Conservation (phyloP, 2,113 vertebrate species). For the Ciconia maguari region DNA sequence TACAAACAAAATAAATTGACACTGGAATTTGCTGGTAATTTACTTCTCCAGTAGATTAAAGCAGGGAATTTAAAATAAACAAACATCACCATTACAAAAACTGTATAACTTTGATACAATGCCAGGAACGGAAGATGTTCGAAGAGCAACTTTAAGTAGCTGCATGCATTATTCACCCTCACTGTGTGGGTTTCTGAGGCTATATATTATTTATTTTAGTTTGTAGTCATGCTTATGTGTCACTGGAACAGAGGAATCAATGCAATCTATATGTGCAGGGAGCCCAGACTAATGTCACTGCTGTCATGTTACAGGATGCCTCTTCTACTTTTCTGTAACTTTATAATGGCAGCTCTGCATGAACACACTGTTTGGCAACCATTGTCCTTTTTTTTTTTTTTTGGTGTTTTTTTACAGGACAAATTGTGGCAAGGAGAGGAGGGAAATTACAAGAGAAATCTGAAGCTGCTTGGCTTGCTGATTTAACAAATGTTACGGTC, state of each 20-base stretch:
- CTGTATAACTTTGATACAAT: background rate
- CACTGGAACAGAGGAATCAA: background rate
- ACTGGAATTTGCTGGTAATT: conserved; percentile 36
- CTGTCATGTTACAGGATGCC: background rate
- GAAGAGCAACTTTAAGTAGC: background rate
- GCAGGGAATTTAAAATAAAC: conserved; percentile 30
- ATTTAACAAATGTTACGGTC: background rate
- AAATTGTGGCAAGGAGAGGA: background rate
- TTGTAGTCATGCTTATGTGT: background rate
- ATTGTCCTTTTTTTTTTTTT: background rate
- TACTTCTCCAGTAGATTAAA: conserved; percentile 12
- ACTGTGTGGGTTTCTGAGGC: background rate
- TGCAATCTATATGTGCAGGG: background rate
- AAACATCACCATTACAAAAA: background rate
- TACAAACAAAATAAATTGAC: conserved; percentile 8
- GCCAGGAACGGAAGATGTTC: conserved; percentile 8
- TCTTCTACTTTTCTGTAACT: background rate
- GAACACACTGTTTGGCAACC: background rate
- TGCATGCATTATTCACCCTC: background rate
- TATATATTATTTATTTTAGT: background rate
- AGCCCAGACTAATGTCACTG: background rate
- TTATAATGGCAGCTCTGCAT: background rate
- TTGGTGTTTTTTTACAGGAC: background rate
- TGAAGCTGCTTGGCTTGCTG: background rate
- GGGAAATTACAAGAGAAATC: conserved; percentile 4